phyloP scores from a whole-genome alignment of 2,888 invertebrate genomes.

The Scaptomyza cyrtandrae region DNA sequence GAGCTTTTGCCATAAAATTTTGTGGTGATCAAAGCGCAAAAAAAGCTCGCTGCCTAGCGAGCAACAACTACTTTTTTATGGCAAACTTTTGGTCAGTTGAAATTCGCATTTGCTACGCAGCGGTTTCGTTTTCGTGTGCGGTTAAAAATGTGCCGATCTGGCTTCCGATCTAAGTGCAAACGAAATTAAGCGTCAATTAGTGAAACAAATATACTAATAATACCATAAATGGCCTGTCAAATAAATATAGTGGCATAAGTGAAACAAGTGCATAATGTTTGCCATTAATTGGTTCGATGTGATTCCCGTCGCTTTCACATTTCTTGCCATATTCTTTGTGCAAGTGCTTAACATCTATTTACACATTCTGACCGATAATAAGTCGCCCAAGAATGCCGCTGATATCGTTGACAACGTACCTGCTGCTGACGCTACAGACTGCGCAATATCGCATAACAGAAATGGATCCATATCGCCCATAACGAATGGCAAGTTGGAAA shows the following conservation, averaged over 20 bases:
- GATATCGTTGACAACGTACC: slow-evolving; percentile 29
- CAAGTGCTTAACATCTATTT: slow-evolving; percentile 71
- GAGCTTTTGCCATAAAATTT: slow-evolving; percentile 58
- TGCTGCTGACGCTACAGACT: slow-evolving; percentile 24
- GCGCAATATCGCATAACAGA: slow-evolving; percentile 10
- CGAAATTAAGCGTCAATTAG: slow-evolving; percentile 7
- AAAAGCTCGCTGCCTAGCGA: slow-evolving; percentile 2
- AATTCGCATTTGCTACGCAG: slow-evolving; percentile 39
- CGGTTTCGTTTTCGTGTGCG: slow-evolving; percentile 34
- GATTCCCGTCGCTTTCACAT: slow-evolving; percentile 65
- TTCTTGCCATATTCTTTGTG: slow-evolving; percentile 64
- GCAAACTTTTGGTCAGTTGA: slow-evolving; percentile 47
- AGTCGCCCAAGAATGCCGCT: slow-evolving; percentile 21
- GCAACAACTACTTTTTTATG: slow-evolving; percentile 21
- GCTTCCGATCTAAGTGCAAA: slow-evolving; percentile 10
- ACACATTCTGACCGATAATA: slow-evolving; percentile 51
- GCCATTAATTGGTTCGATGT: slow-evolving; percentile 80
- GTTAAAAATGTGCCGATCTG: slow-evolving; percentile 23
- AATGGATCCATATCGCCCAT: slow-evolving; percentile 23
- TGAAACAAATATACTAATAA: background rate
- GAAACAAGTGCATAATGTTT: slow-evolving; percentile 52
- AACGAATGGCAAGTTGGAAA: slow-evolving; percentile 67
- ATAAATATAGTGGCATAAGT: slow-evolving; percentile 24
- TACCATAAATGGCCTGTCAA: slow-evolving; percentile 38
- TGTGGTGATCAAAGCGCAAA: slow-evolving; percentile 24